Evolutionary conservation across 2,797 vertebrate genomes (phyloP).

Genomic region (Megaceryle alcyon): DNA sequence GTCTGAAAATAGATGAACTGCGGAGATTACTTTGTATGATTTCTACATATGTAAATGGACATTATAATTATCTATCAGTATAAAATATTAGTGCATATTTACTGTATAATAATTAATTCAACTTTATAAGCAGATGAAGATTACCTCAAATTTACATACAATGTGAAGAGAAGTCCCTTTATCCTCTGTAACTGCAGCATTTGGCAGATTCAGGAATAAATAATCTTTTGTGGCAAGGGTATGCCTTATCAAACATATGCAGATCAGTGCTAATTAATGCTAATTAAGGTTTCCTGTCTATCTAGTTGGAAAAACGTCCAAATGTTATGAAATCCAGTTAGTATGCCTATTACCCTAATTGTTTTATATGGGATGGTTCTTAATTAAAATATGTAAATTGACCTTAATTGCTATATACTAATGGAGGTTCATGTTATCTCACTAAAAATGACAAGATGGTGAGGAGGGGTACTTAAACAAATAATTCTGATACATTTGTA

Average conservation of each 20-base stretch:
- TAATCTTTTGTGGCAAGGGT: conserved; percentile 88
- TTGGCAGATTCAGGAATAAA: conserved; percentile 87
- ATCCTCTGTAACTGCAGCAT: conserved; percentile 80
- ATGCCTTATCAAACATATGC: conserved; percentile 92
- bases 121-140: conserved; percentile 79
- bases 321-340: conserved; percentile 92
- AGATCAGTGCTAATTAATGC: conserved; percentile 93
- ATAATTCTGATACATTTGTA: conserved; percentile 81
- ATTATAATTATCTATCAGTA: conserved; percentile 41
- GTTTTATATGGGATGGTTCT: conserved; percentile 89
- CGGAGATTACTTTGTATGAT: conserved; percentile 55
- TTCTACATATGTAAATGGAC: conserved; percentile 68
- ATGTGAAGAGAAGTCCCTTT: conserved; percentile 79
- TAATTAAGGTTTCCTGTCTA: conserved; percentile 91
- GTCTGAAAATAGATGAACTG: conserved; percentile 7
- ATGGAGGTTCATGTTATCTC: conserved; percentile 87
- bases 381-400: conserved; percentile 91
- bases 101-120: conserved; percentile 75
- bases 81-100: conserved; percentile 66
- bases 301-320: conserved; percentile 88
- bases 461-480: conserved; percentile 81
- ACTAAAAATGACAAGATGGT: conserved; percentile 85
- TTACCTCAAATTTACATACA: conserved; percentile 80
- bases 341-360: conserved; percentile 89
- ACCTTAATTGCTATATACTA: conserved; percentile 89